Evolutionary conservation across 1,140 invertebrate species (phyloP).

Genomic region (Leptoteleia sp.): DNA sequence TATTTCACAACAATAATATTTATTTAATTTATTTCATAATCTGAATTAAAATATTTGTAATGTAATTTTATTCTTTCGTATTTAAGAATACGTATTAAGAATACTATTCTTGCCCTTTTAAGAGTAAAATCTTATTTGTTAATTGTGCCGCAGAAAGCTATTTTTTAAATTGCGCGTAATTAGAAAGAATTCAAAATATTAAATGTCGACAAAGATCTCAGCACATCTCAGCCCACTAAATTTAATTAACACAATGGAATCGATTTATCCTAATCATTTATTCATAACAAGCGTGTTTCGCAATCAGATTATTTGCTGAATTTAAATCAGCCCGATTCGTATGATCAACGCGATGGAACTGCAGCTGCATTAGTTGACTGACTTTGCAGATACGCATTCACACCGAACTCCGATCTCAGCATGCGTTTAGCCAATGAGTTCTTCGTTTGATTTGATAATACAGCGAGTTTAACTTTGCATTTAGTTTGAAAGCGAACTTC

Average conservation of each 20-base stretch:
- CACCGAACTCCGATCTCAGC: constrained; percentile 26
- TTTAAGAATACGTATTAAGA: too few species aligned
- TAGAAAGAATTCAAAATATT: too few species aligned
- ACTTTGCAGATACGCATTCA: constrained; percentile 30
- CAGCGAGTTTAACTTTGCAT: constrained; percentile 33
- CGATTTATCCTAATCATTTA: not conserved
- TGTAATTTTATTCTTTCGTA: too few species aligned
- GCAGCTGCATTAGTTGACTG: constrained; percentile 9
- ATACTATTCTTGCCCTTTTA: too few species aligned
- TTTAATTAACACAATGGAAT: constrained; percentile 4
- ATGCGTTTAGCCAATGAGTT: constrained; percentile 44
- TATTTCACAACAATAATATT: too few species aligned
- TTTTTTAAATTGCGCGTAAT: too few species aligned
- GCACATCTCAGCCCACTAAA: too few species aligned
- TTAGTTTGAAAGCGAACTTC: constrained; percentile 10
- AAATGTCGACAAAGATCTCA: too few species aligned
- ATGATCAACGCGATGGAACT: constrained; percentile 6
- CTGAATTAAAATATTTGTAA: too few species aligned
- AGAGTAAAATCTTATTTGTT: too few species aligned
- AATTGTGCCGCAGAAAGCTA: too few species aligned
- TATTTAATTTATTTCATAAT: too few species aligned
- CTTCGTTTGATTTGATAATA: constrained; percentile 33
- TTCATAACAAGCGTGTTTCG: not conserved
- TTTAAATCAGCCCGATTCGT: constrained; percentile 14
- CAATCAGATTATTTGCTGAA: constrained; percentile 17